Base-by-base conservation (phyloP, 2,797 vertebrate species). In the Carapus acus region DNA sequence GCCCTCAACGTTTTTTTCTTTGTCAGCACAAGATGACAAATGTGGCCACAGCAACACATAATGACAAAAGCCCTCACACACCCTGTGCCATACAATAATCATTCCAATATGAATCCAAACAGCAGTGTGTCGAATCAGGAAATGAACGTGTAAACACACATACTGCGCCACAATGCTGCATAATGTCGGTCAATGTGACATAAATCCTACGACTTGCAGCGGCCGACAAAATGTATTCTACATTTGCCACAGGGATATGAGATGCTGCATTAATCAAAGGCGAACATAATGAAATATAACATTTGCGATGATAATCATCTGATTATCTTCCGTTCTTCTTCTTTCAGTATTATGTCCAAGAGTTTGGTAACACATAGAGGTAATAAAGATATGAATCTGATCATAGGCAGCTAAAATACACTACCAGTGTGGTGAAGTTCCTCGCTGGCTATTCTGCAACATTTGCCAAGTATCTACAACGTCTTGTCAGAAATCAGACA, bases 271-370 rank as follows among this genome's bases (percentile, higher is more conserved):
- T 75, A 66, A 74, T 78, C 69, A 83, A 81, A 78, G 62, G 22
- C 57, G 60, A 43, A 60, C 52, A 62, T 74, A 78, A 78, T 12
- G 52, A 78, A 75, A 77, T 68, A 57, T 56, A 69, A 69, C 62
- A 9, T 51, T 65, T 69, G 63, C 67, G 68, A 74, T 76, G 69
- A 61, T 62, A 71, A 73, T 76, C 71, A 77, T 81, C 79, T 78
- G 73, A 79, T 81, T 67, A 75, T 71, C 67, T 81, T 63, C 73
- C 41, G 14, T 43, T 57, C 62, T 69, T 71, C 62, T 58, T 66
- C 65, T 49, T 71, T n/a, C 63, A 51, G 22, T 61, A 55, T 52
- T 73, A 50, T 16, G 61, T 64, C 60, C 43, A 3, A 54, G 34
- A 63, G 50, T 62, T 36, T 70, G 60, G 55, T 15, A 45, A 36